Conservation (phyloP, 2,888 invertebrate genomes). For the Agonopterix subpropinquella region DNA sequence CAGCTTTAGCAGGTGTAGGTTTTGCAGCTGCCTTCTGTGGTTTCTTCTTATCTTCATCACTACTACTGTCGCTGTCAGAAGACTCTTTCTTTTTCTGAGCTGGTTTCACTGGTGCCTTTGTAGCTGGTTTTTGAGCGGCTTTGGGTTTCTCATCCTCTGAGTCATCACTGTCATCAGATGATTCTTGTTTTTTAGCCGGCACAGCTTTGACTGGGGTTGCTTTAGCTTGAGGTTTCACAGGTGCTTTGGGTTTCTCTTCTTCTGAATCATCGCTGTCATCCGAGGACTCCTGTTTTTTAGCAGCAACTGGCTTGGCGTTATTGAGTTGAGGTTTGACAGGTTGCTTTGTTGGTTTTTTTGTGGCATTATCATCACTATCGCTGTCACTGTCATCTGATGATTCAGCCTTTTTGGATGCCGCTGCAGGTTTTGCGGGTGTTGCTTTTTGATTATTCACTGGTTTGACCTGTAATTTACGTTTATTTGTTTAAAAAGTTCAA, state of each 20-base stretch:
- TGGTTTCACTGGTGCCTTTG: constrained; percentile 20
- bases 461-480: constrained; percentile 12
- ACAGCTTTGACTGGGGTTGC: constrained; percentile 14
- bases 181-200: constrained; percentile 22
- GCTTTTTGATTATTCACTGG: background rate
- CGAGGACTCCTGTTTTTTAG: constrained; percentile 35
- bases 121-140: constrained; percentile 22
- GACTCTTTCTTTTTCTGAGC: constrained; percentile 16
- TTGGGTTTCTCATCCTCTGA: constrained; percentile 55
- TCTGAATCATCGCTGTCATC: constrained; percentile 28
- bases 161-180: constrained; percentile 34
- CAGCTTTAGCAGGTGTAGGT: constrained; percentile 10
- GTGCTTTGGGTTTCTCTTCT: constrained; percentile 10
- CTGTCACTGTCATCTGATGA: constrained; percentile 46
- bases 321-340: constrained; percentile 19
- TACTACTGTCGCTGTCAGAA: constrained; percentile 27
- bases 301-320: constrained; percentile 6
- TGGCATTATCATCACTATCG: constrained; percentile 42
- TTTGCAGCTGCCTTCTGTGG: constrained; percentile 19
- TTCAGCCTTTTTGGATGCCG: constrained; percentile 41
- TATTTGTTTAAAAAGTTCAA: background rate
- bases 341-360: constrained; percentile 25
- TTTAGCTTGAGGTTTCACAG: constrained; percentile 13
- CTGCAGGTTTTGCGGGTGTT: constrained; percentile 10
- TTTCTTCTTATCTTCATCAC: constrained; percentile 51